Conservation (phyloP, 1,140 invertebrate species). For the Ephestia elutella region DNA sequence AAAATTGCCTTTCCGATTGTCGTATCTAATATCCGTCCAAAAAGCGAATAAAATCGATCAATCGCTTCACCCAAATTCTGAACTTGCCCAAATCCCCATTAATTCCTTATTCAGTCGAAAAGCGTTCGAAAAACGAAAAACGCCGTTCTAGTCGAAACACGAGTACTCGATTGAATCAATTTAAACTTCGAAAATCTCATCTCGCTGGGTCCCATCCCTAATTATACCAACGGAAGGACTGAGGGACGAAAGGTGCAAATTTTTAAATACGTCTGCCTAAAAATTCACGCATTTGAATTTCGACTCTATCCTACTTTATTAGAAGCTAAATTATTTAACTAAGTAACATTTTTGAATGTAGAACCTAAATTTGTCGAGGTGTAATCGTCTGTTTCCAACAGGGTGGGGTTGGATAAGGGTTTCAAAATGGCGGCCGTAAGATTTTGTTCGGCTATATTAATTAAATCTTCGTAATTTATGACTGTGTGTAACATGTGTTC, state of each 20-base stretch:
- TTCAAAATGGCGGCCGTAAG: slow-evolving; percentile 69
- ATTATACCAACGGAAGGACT: slow-evolving; percentile 67
- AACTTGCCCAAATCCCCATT: slow-evolving; percentile 3
- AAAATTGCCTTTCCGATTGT: not conserved
- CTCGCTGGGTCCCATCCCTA: slow-evolving; percentile 63
- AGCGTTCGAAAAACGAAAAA: slow-evolving; percentile 13
- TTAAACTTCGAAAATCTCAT: slow-evolving; percentile 69
- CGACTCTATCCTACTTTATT: slow-evolving; percentile 4
- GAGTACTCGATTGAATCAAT: slow-evolving; percentile 69
- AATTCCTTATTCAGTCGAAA: slow-evolving; percentile 3
- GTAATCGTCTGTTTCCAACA: slow-evolving; percentile 66
- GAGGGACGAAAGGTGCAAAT: slow-evolving; percentile 53
- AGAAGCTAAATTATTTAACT: slow-evolving; percentile 15
- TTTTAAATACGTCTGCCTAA: slow-evolving; percentile 27
- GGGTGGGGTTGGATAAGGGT: slow-evolving; percentile 54
- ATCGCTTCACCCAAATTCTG: not conserved
- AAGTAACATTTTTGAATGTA: slow-evolving; percentile 7
- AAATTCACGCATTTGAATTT: slow-evolving; percentile 16
- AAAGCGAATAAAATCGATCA: not conserved
- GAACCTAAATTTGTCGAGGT: slow-evolving; percentile 45
- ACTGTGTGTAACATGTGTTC: slow-evolving; percentile 42
- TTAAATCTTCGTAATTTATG: slow-evolving; percentile 73
- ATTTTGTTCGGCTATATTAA: slow-evolving; percentile 70
- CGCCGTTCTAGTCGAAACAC: slow-evolving; percentile 48
- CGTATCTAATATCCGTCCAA: not conserved